Evolutionary conservation across 2,113 vertebrate genomes (phyloP), one percentile per base, ranked within the genome.

Genomic region (Marmota flaviventris): DNA sequence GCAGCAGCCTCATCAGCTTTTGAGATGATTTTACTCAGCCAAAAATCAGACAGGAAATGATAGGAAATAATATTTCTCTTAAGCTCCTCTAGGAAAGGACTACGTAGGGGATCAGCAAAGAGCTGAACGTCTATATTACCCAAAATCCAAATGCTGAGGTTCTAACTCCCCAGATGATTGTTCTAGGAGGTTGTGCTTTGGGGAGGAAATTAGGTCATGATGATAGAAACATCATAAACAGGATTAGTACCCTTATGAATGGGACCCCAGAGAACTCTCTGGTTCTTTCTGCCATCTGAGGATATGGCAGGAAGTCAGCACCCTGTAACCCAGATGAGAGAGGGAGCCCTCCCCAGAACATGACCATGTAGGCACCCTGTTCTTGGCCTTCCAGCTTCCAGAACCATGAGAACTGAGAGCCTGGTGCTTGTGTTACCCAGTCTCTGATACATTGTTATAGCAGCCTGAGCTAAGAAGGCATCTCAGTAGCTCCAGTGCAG

Each of bases 1-100:
- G 67, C 10, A 12, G 22, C 25, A 39, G 1, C 39, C 0, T 0
- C 0, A 45, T 2, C 3, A n/a, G 37, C 63, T 14, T 13, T 18
- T 24, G n/a, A 27, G 34, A 42, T 29, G n/a, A 24, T 5, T 91
- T 72, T 58, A 34, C 51, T 32, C 22, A 53, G 61, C 84, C 39
- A 89, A 75, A 45, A 39, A 3, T 45, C 16, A 39, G 18, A 45
- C 29, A 75, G 73, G 78, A 45, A 61, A 70, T 16, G 39, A 65
- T 8, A 56, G 45, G 16, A 79, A n/a, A 63, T 27, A 13, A 20
- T 1, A 12, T 81, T 95, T 90, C 65, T 56, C 17, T 8, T 65
- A 78, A 25, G 24, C 17, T 37, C 12, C 58, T 63, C 22, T 24
- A n/a, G n/a, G 27, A 58, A 67, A 51, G 14, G 16, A 34, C 25